Base-by-base conservation (phyloP, 2,888 invertebrate species). In the Leptopterna dolabrata region DNA sequence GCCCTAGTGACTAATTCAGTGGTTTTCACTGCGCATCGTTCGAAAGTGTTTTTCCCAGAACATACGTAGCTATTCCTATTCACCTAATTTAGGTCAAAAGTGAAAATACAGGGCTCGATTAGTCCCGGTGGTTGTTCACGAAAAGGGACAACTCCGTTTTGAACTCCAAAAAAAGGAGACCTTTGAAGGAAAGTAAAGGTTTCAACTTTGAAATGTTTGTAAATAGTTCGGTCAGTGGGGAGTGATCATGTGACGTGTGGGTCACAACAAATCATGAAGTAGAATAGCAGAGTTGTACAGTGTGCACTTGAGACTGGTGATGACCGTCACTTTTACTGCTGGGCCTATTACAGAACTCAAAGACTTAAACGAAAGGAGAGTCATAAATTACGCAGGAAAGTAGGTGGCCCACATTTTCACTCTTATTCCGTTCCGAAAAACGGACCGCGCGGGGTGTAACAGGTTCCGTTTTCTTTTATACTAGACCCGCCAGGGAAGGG, bases 371-470 rank as follows among this genome's bases (percentile, higher is more conserved):
- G 76, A 76, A 76, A 76, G 76, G 71, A 45, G 78, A 63, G 76
- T 51, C 86, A 76, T 86, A 86, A 86, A 86, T 86, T 76, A 86
- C 76, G 76, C 16, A 71, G 73, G 76, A 76, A 86, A 86, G 86
- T 86, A 86, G 86, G 86, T 86, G 86, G 86, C 86, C 76, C 86
- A 86, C 76, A 86, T 86, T 86, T 86, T 86, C 85, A 85, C 85
- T 86, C 76, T 83, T 70, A 83, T 55, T 41, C 55, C 36, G 83
- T 70, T 41, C 45, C 71, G 45, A 78, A 78, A 78, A 78, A 78
- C 78, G 29, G 71, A 27, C n/a, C n/a, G n/a, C n/a, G 78, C 78
- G 16, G 36, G n/a, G 36, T 9, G 73, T 41, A 73, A 73, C 73
- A 41, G 73, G 73, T 73, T 73, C 73, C 73, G 73, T 73, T 73